phyloP scores from a whole-genome alignment of 2,797 vertebrate genomes.

The Zonotrichia albicollis region DNA sequence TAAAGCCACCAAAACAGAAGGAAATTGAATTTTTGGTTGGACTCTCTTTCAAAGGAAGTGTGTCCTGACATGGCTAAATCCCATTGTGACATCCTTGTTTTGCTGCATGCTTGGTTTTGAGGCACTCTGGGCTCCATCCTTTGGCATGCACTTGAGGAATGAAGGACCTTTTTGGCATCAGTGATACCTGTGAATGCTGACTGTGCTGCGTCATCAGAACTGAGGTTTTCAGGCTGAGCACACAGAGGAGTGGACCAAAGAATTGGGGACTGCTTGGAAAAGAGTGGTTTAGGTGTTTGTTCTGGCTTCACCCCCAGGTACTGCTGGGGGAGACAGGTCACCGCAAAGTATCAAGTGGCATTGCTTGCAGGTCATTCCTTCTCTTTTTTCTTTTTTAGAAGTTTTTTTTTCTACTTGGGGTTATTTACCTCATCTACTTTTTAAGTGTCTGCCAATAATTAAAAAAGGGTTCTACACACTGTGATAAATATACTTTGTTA shows the following conservation, averaged over 20 bases:
- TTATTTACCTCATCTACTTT: not conserved
- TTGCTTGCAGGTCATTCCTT: not conserved
- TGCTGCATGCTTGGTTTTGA: not conserved
- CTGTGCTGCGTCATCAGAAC: not conserved
- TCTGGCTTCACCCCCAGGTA: not conserved
- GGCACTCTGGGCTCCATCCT: not conserved
- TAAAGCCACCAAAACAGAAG: not conserved
- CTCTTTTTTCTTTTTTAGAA: not conserved
- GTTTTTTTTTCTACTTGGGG: not conserved
- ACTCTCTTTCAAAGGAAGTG: not conserved
- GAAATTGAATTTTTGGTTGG: not conserved
- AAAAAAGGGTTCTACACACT: not conserved
- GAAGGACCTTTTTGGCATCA: not conserved
- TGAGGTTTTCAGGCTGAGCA: not conserved
- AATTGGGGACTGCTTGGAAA: accelerated
- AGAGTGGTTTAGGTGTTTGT: not conserved
- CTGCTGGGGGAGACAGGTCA: not conserved
- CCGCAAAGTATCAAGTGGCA: not conserved
- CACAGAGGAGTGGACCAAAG: not conserved
- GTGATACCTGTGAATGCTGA: not conserved
- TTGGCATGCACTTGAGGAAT: not conserved
- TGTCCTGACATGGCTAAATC: not conserved
- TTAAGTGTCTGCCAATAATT: not conserved
- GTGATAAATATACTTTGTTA: not conserved
- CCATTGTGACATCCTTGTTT: not conserved